phyloP scores from a whole-genome alignment of 2,888 invertebrate genomes.

The Orchesellides sinensis region DNA sequence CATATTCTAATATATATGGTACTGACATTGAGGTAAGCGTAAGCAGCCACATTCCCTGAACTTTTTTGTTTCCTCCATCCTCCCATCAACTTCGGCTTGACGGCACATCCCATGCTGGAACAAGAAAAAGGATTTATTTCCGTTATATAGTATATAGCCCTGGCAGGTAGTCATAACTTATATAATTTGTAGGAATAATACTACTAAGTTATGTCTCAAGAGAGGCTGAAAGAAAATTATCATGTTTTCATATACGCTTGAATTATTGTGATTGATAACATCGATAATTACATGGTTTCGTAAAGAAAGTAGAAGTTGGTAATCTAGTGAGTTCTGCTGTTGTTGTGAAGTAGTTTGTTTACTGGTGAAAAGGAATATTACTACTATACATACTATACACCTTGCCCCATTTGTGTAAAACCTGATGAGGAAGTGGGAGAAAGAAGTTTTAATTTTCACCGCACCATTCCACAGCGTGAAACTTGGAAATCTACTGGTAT shows the following conservation, averaged over 20 bases:
- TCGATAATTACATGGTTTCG: conserved; percentile 22
- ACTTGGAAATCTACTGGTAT: background rate
- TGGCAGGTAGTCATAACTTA: no score
- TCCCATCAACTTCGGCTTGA: conserved; percentile 88
- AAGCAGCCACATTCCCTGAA: conserved; percentile 86
- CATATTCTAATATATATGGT: background rate
- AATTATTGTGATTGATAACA: conserved; percentile 36
- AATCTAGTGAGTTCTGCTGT: background rate
- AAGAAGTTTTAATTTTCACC: conserved; percentile 27
- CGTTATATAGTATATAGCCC: no score
- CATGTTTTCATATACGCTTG: background rate
- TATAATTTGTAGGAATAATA: background rate
- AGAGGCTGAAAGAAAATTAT: background rate
- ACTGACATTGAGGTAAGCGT: conserved; percentile 79
- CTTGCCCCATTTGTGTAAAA: background rate
- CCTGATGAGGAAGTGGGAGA: background rate
- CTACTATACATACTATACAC: background rate
- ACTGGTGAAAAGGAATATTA: background rate
- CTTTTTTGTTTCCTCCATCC: conserved; percentile 88
- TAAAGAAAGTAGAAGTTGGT: background rate
- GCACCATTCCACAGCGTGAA: no score
- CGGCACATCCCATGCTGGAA: conserved; percentile 83
- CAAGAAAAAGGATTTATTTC: no score
- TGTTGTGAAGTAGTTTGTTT: background rate
- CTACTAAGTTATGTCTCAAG: background rate